phyloP scores from a whole-genome alignment of 2,888 invertebrate species.

The Drosophila niveifrons region DNA sequence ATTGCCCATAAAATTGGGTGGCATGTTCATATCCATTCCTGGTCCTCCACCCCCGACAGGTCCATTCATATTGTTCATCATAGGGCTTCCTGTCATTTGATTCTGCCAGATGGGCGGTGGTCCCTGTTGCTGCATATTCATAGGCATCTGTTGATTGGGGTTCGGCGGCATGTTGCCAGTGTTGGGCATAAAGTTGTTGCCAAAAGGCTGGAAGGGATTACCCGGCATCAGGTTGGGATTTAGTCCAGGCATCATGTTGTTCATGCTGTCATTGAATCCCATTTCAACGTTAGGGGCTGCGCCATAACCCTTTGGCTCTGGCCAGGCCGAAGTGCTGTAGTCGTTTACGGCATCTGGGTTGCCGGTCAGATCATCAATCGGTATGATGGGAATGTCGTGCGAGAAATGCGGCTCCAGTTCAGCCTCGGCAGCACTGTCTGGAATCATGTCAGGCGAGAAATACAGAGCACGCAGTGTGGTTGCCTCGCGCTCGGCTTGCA shows the following conservation, averaged over 20 bases:
- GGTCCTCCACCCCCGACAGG: slow-evolving; percentile 28
- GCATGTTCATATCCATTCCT: slow-evolving; percentile 61
- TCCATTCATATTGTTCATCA: slow-evolving; percentile 69
- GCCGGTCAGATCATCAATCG: slow-evolving; percentile 94
- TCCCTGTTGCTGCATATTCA: slow-evolving; percentile 49
- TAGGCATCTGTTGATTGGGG: slow-evolving; percentile 42
- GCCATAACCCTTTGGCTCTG: slow-evolving; percentile 90
- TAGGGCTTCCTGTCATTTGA: slow-evolving; percentile 60
- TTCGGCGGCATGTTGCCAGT: slow-evolving; percentile 37
- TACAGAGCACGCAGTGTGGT: slow-evolving; percentile 93
- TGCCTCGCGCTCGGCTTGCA: slow-evolving; percentile 94
- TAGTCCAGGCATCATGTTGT: slow-evolving; percentile 34
- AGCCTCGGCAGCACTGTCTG: slow-evolving; percentile 94
- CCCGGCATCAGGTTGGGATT: slow-evolving; percentile 52
- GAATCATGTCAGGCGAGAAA: slow-evolving; percentile 93
- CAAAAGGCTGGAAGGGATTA: slow-evolving; percentile 82
- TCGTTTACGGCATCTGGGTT: slow-evolving; percentile 93
- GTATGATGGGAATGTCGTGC: slow-evolving; percentile 93
- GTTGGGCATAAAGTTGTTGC: slow-evolving; percentile 53
- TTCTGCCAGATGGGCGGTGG: slow-evolving; percentile 68
- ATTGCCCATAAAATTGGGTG: slow-evolving; percentile 63
- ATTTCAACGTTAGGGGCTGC: slow-evolving; percentile 54
- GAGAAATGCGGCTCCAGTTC: slow-evolving; percentile 92
- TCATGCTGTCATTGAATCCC: slow-evolving; percentile 42
- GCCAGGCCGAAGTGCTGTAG: slow-evolving; percentile 92